Conservation (phyloP, 1,140 invertebrate species). For the Zaprionus africanus region DNA sequence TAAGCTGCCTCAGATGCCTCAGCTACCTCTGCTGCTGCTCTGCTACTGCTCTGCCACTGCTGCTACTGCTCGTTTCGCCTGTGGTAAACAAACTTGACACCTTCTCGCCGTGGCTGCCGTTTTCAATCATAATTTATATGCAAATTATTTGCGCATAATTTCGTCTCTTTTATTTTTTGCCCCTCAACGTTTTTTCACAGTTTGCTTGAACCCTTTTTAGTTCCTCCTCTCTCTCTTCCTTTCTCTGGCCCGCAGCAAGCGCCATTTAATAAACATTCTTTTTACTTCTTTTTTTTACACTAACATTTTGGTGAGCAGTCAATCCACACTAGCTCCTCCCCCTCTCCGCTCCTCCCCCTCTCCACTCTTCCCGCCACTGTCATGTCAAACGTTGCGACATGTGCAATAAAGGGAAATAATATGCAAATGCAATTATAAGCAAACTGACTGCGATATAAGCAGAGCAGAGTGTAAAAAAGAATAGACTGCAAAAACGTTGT, state of each 20-base stretch:
- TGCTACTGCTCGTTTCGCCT: slow-evolving; percentile 4
- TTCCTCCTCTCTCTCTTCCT: slow-evolving; percentile 26
- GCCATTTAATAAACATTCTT: slow-evolving; percentile 77
- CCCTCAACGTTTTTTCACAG: slow-evolving; percentile 18
- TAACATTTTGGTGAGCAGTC: not conserved
- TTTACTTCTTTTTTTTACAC: slow-evolving; percentile 1
- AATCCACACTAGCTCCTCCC: not conserved
- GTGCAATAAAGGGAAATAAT: slow-evolving; percentile 82
- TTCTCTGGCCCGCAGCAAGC: slow-evolving; percentile 56
- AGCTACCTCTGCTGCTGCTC: not conserved
- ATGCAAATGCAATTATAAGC: slow-evolving; percentile 82
- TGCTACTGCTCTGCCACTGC: not conserved
- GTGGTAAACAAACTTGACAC: slow-evolving; percentile 43
- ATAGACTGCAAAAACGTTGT: not conserved
- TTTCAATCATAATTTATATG: slow-evolving; percentile 79
- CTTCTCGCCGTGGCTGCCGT: slow-evolving; percentile 13
- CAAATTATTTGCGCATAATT: slow-evolving; percentile 76
- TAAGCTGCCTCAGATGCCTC: not conserved
- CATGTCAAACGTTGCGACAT: slow-evolving; percentile 75
- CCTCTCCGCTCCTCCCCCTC: not conserved
- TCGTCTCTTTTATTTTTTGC: slow-evolving; percentile 33
- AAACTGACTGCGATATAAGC: slow-evolving; percentile 67
- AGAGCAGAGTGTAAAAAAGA: not conserved
- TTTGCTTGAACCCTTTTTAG: slow-evolving; percentile 62
- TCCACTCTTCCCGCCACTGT: slow-evolving; percentile 18